Conservation (phyloP, 2,797 vertebrate genomes). For the Cygnus olor region DNA sequence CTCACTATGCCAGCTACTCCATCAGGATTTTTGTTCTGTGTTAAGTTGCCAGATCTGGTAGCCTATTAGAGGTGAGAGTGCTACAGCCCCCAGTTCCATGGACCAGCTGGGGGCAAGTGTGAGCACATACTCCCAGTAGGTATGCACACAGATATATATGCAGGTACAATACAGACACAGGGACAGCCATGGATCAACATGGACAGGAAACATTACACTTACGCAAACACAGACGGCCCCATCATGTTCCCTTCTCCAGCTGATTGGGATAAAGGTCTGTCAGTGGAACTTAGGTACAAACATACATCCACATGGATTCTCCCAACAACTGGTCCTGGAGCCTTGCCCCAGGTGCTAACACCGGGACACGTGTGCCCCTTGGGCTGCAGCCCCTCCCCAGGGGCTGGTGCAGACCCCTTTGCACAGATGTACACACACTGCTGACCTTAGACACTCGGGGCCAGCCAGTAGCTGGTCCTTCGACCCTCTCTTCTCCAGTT, state of each 20-base stretch:
- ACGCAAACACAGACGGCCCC: neutral
- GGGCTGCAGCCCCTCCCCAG: neutral
- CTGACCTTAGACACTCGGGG: neutral
- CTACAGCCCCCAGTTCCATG: neutral
- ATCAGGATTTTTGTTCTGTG: neutral
- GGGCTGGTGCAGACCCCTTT: neutral
- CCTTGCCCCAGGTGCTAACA: neutral
- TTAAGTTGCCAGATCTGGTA: neutral
- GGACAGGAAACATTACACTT: neutral
- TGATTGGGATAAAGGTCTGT: neutral
- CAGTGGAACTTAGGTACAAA: neutral
- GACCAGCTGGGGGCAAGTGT: neutral
- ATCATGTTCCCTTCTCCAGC: accelerated
- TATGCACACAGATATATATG: neutral
- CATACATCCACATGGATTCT: neutral
- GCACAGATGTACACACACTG: accelerated
- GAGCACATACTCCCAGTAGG: accelerated
- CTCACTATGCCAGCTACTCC: neutral
- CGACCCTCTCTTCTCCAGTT: neutral
- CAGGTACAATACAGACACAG: accelerated
- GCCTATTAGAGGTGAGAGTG: neutral
- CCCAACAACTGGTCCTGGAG: neutral
- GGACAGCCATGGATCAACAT: accelerated
- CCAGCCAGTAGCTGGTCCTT: neutral
- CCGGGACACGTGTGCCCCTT: neutral